phyloP scores from a whole-genome alignment of 2,113 vertebrate genomes.

The Tor tambroides region DNA sequence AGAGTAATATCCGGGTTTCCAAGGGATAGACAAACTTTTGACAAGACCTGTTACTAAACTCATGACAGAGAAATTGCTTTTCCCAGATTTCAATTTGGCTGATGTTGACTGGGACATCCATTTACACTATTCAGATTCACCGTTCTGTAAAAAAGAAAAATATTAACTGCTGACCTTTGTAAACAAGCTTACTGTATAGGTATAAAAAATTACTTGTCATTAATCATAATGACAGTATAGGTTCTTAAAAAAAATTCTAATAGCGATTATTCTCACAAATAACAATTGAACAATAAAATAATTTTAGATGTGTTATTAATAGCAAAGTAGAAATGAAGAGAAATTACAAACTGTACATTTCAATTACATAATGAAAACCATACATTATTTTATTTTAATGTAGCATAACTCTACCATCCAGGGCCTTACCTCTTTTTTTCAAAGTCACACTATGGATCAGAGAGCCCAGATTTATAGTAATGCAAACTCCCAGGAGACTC shows the following conservation, averaged over 20 bases:
- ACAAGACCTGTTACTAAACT: constrained; percentile 76
- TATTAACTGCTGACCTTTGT: too few species aligned
- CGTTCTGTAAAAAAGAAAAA: background rate
- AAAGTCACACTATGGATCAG: background rate
- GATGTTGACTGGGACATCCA: constrained; percentile 4
- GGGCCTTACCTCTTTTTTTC: constrained; percentile 1
- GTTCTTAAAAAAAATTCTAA: background rate
- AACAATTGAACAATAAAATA: background rate
- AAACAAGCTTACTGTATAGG: background rate
- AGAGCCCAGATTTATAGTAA: constrained; percentile 16
- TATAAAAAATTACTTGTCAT: background rate
- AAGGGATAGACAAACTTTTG: constrained; percentile 71
- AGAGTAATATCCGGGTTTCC: constrained; percentile 71
- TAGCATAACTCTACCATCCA: background rate
- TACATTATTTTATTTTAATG: background rate
- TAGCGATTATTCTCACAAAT: background rate
- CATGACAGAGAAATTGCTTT: constrained; percentile 65
- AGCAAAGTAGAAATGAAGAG: background rate
- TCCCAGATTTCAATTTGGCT: background rate
- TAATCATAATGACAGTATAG: background rate
- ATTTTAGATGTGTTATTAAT: background rate
- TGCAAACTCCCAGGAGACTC: background rate
- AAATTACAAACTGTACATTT: background rate
- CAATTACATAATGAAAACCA: background rate
- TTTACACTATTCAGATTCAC: background rate